Evolutionary conservation across 2,888 invertebrate genomes (phyloP).

Genomic region (Oscheius sp.): DNA sequence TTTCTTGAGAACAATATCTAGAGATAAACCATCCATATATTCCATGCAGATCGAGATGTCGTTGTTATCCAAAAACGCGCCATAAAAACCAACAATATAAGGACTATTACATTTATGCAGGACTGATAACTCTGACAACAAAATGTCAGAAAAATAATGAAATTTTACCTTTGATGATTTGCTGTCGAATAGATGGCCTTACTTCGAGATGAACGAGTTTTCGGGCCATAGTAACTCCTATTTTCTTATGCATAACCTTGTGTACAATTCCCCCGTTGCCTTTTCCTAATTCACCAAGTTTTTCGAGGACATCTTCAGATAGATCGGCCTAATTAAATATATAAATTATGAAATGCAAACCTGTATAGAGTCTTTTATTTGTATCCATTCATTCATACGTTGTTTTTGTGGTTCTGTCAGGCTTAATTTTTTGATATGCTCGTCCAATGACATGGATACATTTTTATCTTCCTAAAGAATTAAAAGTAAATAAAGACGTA

Average conservation of each 20-base stretch:
- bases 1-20: slow-evolving; percentile 92
- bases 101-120: slow-evolving; percentile 99
- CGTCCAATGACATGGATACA: slow-evolving; percentile 48
- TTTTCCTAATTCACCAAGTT: slow-evolving; percentile 92
- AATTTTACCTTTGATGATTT: slow-evolving; percentile 84
- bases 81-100: slow-evolving; percentile 98
- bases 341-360: slow-evolving; percentile 22
- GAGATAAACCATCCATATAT: slow-evolving; percentile 99
- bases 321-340: slow-evolving; percentile 74
- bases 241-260: slow-evolving; percentile 79
- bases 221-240: slow-evolving; percentile 93
- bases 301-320: slow-evolving; percentile 83
- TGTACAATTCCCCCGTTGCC: slow-evolving; percentile 99
- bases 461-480: slow-evolving; percentile 42
- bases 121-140: slow-evolving; percentile 84
- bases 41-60: slow-evolving; percentile 99
- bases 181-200: slow-evolving; percentile 96
- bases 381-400: slow-evolving; percentile 90
- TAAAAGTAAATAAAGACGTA: slow-evolving; percentile 12
- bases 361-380: slow-evolving; percentile 89
- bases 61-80: slow-evolving; percentile 95
- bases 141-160: neutral
- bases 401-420: slow-evolving; percentile 93
- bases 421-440: slow-evolving; percentile 86
- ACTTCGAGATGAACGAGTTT: slow-evolving; percentile 98